Percentiles rank a stretch among this genome's conserved stretches.
Conservation (phyloP, 1,140 invertebrate species). For the Psilanteris sp. region DNA sequence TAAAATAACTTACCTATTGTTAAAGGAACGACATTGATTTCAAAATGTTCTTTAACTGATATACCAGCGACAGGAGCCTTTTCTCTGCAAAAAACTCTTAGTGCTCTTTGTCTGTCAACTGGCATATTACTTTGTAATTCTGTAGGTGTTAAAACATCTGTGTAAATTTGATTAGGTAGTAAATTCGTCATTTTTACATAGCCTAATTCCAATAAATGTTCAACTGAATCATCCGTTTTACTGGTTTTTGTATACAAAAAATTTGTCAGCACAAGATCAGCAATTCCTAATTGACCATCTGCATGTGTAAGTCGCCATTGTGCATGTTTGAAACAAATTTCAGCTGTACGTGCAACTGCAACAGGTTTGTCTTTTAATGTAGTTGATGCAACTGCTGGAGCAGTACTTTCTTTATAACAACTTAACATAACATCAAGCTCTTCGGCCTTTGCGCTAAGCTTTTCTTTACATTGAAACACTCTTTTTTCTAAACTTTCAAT, state of each 20-base stretch:
- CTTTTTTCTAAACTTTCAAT: conserved; percentile 86
- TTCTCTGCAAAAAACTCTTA: conserved; percentile 93
- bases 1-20: conserved; percentile 91
- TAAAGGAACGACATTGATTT: conserved; percentile 96
- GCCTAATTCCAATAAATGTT: conserved; percentile 97
- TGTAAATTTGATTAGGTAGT: conserved; percentile 95
- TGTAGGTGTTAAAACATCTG: conserved; percentile 93
- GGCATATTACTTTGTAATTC: conserved; percentile 94
- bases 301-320: conserved; percentile 98
- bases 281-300: conserved; percentile 97
- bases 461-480: conserved; percentile 94
- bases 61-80: conserved; percentile 97
- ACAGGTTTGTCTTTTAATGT: conserved; percentile 83
- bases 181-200: conserved; percentile 97
- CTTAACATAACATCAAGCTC: conserved; percentile 94
- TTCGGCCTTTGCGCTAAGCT: conserved; percentile 91
- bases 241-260: conserved; percentile 99
- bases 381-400: conserved; percentile 75
- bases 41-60: conserved; percentile 98
- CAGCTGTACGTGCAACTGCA: conserved; percentile 91
- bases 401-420: conserved; percentile 90
- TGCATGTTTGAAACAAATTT: conserved; percentile 99
- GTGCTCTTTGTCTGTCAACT: conserved; percentile 88
- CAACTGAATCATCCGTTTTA: conserved; percentile 97
- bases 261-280: conserved; percentile 96